A percentile compares a stretch with the other conserved stretches of the same genome.
Conservation (phyloP, 2,113 vertebrate genomes). For the Ahaetulla prasina region DNA sequence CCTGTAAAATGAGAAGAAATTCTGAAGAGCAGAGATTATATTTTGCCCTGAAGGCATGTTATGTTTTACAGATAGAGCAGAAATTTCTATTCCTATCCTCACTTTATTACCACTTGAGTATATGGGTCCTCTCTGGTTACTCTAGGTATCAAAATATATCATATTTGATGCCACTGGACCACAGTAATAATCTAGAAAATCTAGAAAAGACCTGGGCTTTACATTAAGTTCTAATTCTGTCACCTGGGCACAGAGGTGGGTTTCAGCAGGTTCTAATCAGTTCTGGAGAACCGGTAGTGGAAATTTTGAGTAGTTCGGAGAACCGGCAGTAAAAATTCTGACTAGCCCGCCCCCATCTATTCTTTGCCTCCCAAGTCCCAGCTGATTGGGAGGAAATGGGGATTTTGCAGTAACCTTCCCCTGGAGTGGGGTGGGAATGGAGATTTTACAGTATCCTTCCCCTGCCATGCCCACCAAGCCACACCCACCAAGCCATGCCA, state of each 20-base stretch:
- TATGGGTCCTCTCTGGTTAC: not conserved
- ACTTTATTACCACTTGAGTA: not conserved
- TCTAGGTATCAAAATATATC: not conserved
- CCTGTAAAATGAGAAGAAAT: not conserved
- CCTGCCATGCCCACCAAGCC: too few relatives aligned
- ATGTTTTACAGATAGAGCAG: not conserved
- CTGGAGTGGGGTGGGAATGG: too few relatives aligned
- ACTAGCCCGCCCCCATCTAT: too few relatives aligned
- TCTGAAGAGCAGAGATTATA: not conserved
- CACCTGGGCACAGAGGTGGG: not conserved
- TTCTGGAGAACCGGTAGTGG: too few relatives aligned
- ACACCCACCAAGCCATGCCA: too few relatives aligned
- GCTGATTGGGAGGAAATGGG: too few relatives aligned
- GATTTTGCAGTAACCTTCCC: too few relatives aligned
- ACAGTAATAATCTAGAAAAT: not conserved
- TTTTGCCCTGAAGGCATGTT: not conserved
- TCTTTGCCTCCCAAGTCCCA: too few relatives aligned
- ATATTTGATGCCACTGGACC: not conserved
- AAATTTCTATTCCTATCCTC: not conserved
- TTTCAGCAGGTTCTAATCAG: too few relatives aligned
- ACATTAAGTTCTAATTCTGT: not conserved
- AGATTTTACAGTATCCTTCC: too few relatives aligned
- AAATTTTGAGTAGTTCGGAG: too few relatives aligned
- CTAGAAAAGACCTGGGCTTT: not conserved
- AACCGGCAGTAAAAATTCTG: too few relatives aligned